A percentile compares a stretch with the other conserved stretches of the same genome.
phyloP scores from a whole-genome alignment of 2,113 vertebrate genomes.

The Clupea harengus region DNA sequence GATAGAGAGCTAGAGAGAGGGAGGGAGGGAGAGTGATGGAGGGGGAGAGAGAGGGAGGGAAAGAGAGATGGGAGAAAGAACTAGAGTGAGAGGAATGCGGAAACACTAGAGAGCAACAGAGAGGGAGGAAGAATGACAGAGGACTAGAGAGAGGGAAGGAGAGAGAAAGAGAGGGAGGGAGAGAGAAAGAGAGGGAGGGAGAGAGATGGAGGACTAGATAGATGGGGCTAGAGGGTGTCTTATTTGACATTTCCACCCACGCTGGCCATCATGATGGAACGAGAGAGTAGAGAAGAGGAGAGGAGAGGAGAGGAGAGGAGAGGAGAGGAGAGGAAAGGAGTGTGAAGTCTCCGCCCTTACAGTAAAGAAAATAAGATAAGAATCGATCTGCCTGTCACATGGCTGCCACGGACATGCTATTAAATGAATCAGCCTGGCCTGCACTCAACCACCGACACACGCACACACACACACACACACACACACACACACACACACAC shows the following conservation, averaged over 20 bases:
- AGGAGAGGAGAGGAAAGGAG: not conserved
- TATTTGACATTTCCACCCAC: conserved; percentile 33
- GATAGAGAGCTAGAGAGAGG: too few species aligned
- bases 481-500: too few species aligned
- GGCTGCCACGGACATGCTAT: conserved; percentile 54
- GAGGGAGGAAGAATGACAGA: not conserved
- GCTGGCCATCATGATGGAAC: not conserved
- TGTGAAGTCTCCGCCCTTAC: conserved; percentile 46
- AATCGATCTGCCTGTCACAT: conserved; percentile 55
- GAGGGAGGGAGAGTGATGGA: too few species aligned
- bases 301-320: not conserved
- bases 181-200: not conserved
- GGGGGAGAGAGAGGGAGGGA: not conserved
- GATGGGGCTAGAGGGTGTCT: not conserved
- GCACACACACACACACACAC: not conserved
- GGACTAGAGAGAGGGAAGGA: not conserved
- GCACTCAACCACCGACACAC: not conserved
- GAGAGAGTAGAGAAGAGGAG: conserved; percentile 24
- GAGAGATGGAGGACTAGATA: not conserved
- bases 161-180: not conserved
- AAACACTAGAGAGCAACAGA: not conserved
- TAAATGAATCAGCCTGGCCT: conserved; percentile 41
- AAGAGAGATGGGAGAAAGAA: not conserved
- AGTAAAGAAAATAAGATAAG: conserved; percentile 57
- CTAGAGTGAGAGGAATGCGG: too few species aligned